These are phyloP conservation scores for Prorops nasuta DNA, from an alignment of 1,140 invertebrate genomes.

Conservation along the genomic window DNA sequence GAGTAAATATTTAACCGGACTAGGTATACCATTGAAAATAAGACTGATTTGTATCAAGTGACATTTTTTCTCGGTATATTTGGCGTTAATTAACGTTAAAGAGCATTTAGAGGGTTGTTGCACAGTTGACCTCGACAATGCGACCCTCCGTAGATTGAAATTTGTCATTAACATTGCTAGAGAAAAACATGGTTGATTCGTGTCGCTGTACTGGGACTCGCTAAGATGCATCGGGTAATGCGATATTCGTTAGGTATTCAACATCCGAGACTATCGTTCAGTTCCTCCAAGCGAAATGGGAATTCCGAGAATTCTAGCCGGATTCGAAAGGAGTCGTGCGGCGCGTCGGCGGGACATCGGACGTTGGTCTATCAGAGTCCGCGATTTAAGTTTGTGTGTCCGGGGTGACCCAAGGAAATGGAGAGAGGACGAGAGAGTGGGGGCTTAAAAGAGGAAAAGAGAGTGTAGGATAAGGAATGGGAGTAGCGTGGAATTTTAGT, in stretches of 20 bases:
- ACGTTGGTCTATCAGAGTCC: conserved; percentile 32
- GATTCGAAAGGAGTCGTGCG: background rate
- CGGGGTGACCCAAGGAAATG: conserved; percentile 37
- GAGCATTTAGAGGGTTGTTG: background rate
- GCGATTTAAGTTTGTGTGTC: conserved; percentile 46
- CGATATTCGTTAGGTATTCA: background rate
- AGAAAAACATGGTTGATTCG: no score
- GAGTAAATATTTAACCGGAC: background rate
- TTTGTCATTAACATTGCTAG: background rate
- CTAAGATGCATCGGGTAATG: background rate
- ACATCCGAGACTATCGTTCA: background rate
- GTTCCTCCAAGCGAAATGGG: background rate
- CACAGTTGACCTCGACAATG: no score
- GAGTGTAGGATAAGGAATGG: conserved; percentile 4
- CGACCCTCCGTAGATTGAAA: no score
- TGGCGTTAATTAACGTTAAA: background rate
- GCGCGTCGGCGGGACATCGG: conserved; percentile 8
- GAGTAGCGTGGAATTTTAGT: background rate
- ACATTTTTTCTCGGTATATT: background rate
- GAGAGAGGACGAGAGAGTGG: background rate
- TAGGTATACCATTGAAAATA: no score
- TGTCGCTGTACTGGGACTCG: no score
- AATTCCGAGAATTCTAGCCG: conserved; percentile 20
- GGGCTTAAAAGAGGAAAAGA: no score
- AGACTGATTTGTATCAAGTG: no score